Evolutionary conservation across 2,797 vertebrate species (phyloP).

Genomic region (Sebastes hopkinsi): DNA sequence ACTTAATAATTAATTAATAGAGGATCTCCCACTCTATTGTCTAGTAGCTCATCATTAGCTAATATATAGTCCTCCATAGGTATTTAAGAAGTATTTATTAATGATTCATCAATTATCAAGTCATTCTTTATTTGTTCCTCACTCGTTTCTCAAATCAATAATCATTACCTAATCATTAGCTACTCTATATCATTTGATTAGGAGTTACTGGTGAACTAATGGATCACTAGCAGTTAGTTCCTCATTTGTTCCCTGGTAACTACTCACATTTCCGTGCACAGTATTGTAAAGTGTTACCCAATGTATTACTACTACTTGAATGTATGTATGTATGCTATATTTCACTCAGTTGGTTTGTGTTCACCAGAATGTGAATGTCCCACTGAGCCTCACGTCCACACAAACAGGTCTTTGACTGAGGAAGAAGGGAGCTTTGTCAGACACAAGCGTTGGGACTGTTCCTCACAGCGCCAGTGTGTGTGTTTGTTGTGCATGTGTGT

Average conservation of each 20-base stretch:
- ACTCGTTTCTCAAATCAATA: not conserved
- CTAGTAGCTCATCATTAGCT: not conserved
- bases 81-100: not conserved
- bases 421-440: constrained; percentile 72
- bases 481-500: constrained; percentile 7
- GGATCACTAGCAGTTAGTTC: not conserved
- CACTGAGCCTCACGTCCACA: constrained; percentile 60
- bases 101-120: not conserved
- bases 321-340: constrained; percentile 30
- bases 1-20: no score
- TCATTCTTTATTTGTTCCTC: not conserved
- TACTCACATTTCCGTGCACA: not conserved
- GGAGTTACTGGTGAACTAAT: not conserved
- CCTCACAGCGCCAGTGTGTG: constrained; percentile 10
- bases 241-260: not conserved
- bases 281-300: no score
- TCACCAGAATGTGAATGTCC: constrained; percentile 66
- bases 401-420: constrained; percentile 74
- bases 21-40: no score
- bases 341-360: constrained; percentile 55
- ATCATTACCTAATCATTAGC: no score
- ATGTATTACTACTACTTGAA: no score
- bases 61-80: no score
- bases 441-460: constrained; percentile 75
- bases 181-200: no score